Conservation (phyloP, 2,888 invertebrate genomes). For the Eumerus sabulonum region DNA sequence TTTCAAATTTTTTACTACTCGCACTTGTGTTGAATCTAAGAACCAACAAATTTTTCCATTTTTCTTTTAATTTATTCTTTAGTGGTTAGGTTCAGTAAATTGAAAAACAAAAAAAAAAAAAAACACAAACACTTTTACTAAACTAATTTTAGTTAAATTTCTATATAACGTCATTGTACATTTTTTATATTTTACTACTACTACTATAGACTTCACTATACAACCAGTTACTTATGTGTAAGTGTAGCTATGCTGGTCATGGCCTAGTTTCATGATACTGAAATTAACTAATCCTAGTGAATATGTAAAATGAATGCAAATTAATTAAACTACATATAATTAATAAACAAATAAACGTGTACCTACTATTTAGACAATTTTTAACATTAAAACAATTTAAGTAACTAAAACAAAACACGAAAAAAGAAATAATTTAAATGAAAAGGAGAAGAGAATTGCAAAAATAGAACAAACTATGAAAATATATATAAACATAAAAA, state of each 20-base stretch:
- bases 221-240: constrained; percentile 58
- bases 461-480: constrained; percentile 38
- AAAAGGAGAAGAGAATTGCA: constrained; percentile 33
- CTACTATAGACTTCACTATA: constrained; percentile 58
- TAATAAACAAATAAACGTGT: constrained; percentile 50
- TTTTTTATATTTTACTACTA: too few species aligned
- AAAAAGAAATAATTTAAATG: constrained; percentile 34
- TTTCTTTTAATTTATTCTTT: too few species aligned
- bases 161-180: constrained; percentile 54
- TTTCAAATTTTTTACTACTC: constrained; percentile 56
- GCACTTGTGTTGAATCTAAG: constrained; percentile 29
- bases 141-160: constrained; percentile 51
- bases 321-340: constrained; percentile 26
- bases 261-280: constrained; percentile 55
- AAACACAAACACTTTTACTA: constrained; percentile 12
- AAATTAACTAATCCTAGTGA: constrained; percentile 49
- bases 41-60: constrained; percentile 23
- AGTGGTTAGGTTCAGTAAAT: too few species aligned
- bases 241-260: constrained; percentile 70
- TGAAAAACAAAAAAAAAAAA: constrained; percentile 5
- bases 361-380: constrained; percentile 65
- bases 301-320: constrained; percentile 35
- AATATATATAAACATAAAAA: constrained; percentile 43
- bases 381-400: constrained; percentile 43
- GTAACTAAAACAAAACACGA: constrained; percentile 23